Conservation (phyloP, 2,797 vertebrate genomes). For the Florisuga fusca region DNA sequence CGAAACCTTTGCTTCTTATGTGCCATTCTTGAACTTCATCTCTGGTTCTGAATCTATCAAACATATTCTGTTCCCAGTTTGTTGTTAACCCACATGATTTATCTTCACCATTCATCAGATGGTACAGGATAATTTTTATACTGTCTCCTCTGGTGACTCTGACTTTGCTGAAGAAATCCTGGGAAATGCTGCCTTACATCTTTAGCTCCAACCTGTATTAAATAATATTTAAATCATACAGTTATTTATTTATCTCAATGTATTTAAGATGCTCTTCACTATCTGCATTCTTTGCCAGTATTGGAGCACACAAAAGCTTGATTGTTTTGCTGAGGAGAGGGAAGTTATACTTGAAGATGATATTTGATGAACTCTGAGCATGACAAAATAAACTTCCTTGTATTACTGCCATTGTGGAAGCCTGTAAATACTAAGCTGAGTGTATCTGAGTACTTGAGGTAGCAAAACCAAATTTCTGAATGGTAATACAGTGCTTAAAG, state of each 20-base stretch:
- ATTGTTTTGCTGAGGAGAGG: constrained; percentile 42
- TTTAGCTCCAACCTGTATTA: neutral
- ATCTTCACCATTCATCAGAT: neutral
- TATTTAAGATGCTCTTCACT: neutral
- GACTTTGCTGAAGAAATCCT: neutral
- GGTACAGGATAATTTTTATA: neutral
- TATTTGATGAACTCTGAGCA: constrained; percentile 64
- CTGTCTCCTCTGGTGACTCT: neutral
- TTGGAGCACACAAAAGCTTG: constrained; percentile 41
- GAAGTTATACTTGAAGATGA: constrained; percentile 48
- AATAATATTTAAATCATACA: neutral
- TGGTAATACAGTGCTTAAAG: neutral
- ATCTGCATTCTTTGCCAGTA: neutral
- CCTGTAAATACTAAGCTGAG: constrained; percentile 40
- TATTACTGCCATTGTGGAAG: constrained; percentile 42
- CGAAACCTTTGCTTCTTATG: neutral
- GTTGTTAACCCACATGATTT: neutral
- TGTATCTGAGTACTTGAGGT: neutral
- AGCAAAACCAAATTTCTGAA: neutral
- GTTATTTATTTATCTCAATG: neutral
- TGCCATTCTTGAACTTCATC: neutral
- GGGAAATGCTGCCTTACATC: neutral
- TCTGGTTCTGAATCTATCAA: neutral
- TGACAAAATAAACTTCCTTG: constrained; percentile 74
- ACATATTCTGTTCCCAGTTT: neutral